Base-by-base conservation (phyloP, 2,888 invertebrate genomes). In the Isotomurus palustris region DNA sequence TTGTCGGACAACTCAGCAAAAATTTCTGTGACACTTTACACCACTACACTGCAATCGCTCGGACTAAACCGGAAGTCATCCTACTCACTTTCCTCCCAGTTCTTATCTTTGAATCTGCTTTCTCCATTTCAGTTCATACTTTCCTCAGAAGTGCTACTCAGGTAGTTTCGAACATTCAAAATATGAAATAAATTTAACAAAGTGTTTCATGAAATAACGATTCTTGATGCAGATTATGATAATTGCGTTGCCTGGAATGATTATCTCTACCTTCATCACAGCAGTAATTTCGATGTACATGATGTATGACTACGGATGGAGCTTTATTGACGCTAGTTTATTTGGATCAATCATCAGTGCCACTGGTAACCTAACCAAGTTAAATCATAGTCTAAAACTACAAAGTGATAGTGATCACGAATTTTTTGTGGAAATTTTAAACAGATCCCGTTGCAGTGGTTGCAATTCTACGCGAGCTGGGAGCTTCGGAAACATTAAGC, bases 371-470 rank as follows among this genome's bases (percentile, higher is more conserved):
- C n/a, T n/a, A n/a, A n/a, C n/a, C n/a, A n/a, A 32, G 12, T 32
- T 12, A 32, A 32, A 10, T 8, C 32, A 32, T 32, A 10, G 10
- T 10, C 8, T 32, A 40, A 40, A 40, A 17, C 17, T 40, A 6
- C 40, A 32, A 32, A 10, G 32, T 32, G 12, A 32, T 32, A 32
- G 8, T 32, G 32, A 10, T 10, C 32, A 8, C 12, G n/a, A n/a
- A n/a, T n/a, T n/a, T n/a, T n/a, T 10, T 32, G 8, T 32, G 32
- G 8, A 32, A 10, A 10, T 32, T 32, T 32, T 14, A 19, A 38
- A 38, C 78, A 0, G 78, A 78, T 67, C 78, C 78, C 1, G 76
- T 78, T 2, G 76, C 78, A 2, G 77, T 78, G 0, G 77, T 78
- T 6, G 75, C 77, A 2, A 70, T 78, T 36, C 72, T 78, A 3